Percentiles rank a stretch among this genome's conserved stretches.
phyloP scores from a whole-genome alignment of 2,888 invertebrate species.

The Dolomedes plantarius region DNA sequence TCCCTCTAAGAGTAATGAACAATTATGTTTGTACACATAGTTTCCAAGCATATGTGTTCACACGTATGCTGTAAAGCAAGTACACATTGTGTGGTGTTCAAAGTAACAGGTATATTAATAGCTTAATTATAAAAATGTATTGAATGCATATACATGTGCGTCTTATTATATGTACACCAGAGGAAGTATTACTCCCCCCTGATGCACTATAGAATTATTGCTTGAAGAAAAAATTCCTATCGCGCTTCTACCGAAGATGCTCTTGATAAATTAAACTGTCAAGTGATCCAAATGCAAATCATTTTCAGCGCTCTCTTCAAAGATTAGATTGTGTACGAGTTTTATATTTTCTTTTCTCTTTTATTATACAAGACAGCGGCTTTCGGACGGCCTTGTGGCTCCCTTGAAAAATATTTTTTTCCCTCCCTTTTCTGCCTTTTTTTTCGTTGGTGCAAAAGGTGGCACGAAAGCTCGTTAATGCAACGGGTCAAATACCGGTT shows the following conservation, averaged over 20 bases:
- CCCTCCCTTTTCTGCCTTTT: neutral
- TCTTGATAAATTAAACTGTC: conserved; percentile 11
- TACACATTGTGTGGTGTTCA: no score
- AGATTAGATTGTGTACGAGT: neutral
- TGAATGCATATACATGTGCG: no score
- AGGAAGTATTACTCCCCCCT: no score
- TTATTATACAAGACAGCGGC: neutral
- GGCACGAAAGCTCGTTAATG: conserved; percentile 13
- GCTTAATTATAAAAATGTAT: no score
- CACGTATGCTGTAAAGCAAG: no score
- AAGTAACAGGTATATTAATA: no score
- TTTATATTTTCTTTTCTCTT: neutral
- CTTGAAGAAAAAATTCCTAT: no score
- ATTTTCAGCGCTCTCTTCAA: neutral
- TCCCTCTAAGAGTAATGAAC: no score
- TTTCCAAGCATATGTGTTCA: no score
- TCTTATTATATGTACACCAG: no score
- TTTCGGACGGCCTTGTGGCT: conserved; percentile 12
- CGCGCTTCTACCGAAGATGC: neutral
- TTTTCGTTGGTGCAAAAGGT: neutral
- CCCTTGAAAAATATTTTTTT: conserved; percentile 3
- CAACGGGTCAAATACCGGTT: neutral
- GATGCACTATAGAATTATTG: no score
- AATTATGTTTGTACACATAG: no score
- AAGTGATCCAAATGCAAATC: conserved; percentile 1